A percentile compares a stretch with the other conserved stretches of the same genome.
phyloP scores from a whole-genome alignment of 2,113 vertebrate genomes.

The Spizaetus ornatus region DNA sequence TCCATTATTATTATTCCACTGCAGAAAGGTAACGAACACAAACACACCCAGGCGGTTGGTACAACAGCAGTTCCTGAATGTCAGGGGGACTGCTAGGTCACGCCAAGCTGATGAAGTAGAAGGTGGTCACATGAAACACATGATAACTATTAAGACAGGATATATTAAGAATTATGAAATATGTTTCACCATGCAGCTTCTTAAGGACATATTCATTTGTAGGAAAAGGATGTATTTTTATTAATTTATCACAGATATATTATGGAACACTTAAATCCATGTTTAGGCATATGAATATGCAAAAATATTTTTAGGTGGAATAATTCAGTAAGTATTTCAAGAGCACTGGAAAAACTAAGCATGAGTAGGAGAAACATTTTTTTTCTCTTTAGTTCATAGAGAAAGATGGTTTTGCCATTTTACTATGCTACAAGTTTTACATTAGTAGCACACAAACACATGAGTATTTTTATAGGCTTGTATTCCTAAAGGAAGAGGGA shows the following conservation, averaged over 20 bases:
- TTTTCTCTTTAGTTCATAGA: not conserved
- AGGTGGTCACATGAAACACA: not conserved
- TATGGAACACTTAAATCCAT: not conserved
- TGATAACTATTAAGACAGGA: not conserved
- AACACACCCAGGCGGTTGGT: not conserved
- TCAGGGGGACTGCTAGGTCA: not conserved
- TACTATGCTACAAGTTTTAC: not conserved
- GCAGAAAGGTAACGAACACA: slow-evolving; percentile 1
- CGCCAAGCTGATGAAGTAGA: not conserved
- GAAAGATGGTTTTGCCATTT: not conserved
- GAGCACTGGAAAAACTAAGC: not conserved
- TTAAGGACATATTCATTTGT: not conserved
- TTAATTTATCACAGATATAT: not conserved
- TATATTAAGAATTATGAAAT: not conserved
- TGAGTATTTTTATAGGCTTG: not conserved
- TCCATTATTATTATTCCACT: not conserved
- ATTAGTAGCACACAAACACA: not conserved
- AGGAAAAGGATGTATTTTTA: not conserved
- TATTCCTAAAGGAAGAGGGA: not conserved
- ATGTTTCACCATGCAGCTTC: not conserved
- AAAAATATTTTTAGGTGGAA: not conserved
- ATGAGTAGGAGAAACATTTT: not conserved
- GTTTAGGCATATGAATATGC: not conserved
- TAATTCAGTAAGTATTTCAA: not conserved
- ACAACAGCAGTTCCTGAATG: not conserved